Evolutionary conservation across 2,888 invertebrate genomes (phyloP).

Genomic region (Nymphalis urticae): DNA sequence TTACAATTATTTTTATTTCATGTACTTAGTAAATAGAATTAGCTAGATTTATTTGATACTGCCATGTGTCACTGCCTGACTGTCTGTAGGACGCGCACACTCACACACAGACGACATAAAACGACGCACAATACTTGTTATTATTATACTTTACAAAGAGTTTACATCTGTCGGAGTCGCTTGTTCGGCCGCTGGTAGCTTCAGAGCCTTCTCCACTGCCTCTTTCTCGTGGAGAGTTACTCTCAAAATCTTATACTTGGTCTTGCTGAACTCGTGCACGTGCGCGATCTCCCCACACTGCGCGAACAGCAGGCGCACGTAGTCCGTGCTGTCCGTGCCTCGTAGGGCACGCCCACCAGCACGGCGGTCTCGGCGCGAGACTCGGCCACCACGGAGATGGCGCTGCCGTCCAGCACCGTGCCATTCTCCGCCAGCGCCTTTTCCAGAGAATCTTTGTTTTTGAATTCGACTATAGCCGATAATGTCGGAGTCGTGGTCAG

Average conservation of each 20-base stretch:
- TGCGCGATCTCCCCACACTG: conserved; percentile 76
- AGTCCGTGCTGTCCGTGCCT: conserved; percentile 72
- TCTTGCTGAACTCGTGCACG: conserved; percentile 80
- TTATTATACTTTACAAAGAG: conserved; percentile 34
- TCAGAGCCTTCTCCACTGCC: too few relatives aligned
- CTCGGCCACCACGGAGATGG: conserved; percentile 69
- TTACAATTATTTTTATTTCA: conserved; percentile 72
- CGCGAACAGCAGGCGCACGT: conserved; percentile 69
- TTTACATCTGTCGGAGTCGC: conserved; percentile 75
- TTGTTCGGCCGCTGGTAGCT: conserved; percentile 79
- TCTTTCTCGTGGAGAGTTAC: too few relatives aligned
- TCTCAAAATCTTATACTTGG: conserved; percentile 80
- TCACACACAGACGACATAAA: conserved; percentile 53
- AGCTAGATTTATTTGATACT: conserved; percentile 69
- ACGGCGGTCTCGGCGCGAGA: conserved; percentile 76
- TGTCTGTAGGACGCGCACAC: conserved; percentile 65
- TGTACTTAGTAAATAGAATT: conserved; percentile 82
- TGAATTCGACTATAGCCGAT: conserved; percentile 82
- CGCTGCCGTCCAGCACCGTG: conserved; percentile 61
- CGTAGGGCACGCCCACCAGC: conserved; percentile 76
- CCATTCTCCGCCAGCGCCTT: conserved; percentile 75
- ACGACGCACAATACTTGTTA: conserved; percentile 27
- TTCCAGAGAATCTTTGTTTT: conserved; percentile 81
- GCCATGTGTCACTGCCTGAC: conserved; percentile 48
- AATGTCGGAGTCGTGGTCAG: conserved; percentile 81